A percentile compares a stretch with the other conserved stretches of the same genome.
These are phyloP conservation scores for Mormyrops attenuatus DNA, from an alignment of 2,797 vertebrate species.

Conservation along the genomic window DNA sequence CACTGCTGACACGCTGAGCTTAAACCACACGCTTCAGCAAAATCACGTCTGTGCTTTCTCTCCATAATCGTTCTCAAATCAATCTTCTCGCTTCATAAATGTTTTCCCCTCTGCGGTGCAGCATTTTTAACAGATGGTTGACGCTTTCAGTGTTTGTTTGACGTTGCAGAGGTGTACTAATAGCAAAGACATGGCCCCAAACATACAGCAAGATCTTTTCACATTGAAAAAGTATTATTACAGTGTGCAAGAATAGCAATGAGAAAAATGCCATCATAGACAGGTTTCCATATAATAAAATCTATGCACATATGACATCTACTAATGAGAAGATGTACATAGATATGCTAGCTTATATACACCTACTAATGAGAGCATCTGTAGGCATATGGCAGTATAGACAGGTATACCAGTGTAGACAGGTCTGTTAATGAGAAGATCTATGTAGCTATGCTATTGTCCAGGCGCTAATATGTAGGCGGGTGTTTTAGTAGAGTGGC, in stretches of 20 bases:
- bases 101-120: neutral
- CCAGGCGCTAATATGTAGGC: neutral
- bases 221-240: neutral
- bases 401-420: neutral
- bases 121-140: neutral
- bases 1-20: neutral
- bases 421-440: neutral
- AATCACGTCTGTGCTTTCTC: neutral
- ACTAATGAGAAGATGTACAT: neutral
- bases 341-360: neutral
- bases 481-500: neutral
- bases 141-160: neutral
- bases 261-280: neutral
- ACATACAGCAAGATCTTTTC: neutral
- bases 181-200: neutral
- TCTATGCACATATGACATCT: neutral
- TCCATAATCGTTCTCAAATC: neutral
- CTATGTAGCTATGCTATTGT: neutral
- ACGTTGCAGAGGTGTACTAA: neutral
- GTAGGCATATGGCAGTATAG: neutral
- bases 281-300: neutral
- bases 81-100: neutral
- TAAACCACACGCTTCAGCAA: neutral
- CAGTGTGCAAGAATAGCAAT: neutral
- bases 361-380: neutral